Conservation (phyloP, 1,140 invertebrate species). For the Euwallacea similis region DNA sequence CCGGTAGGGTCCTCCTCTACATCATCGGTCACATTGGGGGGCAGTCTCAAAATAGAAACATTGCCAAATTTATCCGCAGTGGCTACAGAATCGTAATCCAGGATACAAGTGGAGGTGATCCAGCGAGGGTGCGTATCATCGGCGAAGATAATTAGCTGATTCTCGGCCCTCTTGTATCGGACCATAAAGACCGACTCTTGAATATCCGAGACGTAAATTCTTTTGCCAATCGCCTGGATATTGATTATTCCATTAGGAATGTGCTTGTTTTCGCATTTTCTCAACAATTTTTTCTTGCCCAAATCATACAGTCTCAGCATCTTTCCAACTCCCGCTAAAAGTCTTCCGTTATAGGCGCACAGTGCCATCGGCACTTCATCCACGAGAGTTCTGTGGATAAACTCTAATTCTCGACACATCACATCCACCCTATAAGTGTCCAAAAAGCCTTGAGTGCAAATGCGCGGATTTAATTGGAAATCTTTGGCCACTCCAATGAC, state of each 20-base stretch:
- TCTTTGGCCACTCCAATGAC: conserved; percentile 91
- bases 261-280: conserved; percentile 99
- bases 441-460: conserved; percentile 77
- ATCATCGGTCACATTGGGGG: conserved; percentile 90
- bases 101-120: conserved; percentile 88
- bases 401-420: conserved; percentile 78
- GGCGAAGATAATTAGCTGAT: conserved; percentile 97
- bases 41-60: conserved; percentile 85
- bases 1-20: conserved; percentile 99
- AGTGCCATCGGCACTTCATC: conserved; percentile 92
- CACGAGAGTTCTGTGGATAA: conserved; percentile 91
- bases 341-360: conserved; percentile 87
- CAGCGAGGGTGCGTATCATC: conserved; percentile 97
- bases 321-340: conserved; percentile 90
- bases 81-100: conserved; percentile 97
- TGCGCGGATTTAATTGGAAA: conserved; percentile 83
- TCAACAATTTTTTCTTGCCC: conserved; percentile 93
- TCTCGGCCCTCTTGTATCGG: conserved; percentile 92
- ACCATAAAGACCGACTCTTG: conserved; percentile 98
- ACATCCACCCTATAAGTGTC: conserved; percentile 82
- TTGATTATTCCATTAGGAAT: conserved; percentile 93
- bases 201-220: conserved; percentile 94
- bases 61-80: conserved; percentile 99
- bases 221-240: conserved; percentile 90
- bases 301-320: conserved; percentile 94